Base-by-base conservation (phyloP, 2,888 invertebrate species). In the Eupeodes latifasciatus region DNA sequence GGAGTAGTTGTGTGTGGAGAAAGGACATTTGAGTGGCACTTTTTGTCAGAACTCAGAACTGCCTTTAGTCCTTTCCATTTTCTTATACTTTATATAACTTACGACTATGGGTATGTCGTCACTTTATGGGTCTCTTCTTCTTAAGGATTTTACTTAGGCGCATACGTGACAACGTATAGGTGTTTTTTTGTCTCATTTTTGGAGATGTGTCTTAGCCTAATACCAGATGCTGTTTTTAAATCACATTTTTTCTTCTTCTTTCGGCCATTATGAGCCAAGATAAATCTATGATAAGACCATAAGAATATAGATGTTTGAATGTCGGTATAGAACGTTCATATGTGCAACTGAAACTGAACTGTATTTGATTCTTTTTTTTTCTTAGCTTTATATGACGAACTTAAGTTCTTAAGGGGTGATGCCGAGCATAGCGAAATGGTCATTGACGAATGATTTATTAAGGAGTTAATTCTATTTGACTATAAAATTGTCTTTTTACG, bases 11-110 rank as follows among this genome's bases (percentile, higher is more conserved):
- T 72, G 44, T 57, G 57, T 57, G 72, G 5, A 59, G 71, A 47
- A 72, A 72, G 72, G 57, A 71, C 57, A 72, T 59, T 59, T 55
- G 71, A 71, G 71, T 71, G 71, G 55, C 71, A 71, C 40, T 71
- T 71, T 71, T 71, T 67, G 66, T 66, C 49, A 66, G 49, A 66
- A 62, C 40, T 62, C 49, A 66, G 49, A 66, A 62, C 40, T 62
- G 62, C 16, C 40, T 16, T 62, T 62, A 62, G 40, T 62, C 11
- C 40, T 40, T 51, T 14, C 14, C 5, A 6, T 69, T 51, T 55
- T 55, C 40, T 71, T 71, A 57, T 71, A 53, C 55, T 71, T 55
- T 49, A 49, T 51, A 67, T 51, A 67, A 40, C 11, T 16, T 40
- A 19, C 19, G 19, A 19, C 1, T 19, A 57, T 47, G 47, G 44